phyloP scores from a whole-genome alignment of 2,113 vertebrate species.

The Hemiscyllium ocellatum region DNA sequence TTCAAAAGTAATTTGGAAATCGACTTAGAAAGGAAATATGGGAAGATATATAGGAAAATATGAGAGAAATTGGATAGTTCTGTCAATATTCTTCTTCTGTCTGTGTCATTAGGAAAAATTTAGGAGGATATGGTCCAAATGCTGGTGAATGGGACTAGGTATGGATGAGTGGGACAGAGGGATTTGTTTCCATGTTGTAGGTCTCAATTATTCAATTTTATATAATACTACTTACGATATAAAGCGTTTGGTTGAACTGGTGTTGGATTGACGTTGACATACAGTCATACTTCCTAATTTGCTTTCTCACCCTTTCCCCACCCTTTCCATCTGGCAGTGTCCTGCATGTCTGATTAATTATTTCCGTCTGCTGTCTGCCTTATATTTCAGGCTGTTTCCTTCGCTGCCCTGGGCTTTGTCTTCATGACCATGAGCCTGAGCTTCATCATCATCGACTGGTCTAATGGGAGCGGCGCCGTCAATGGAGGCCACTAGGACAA shows the following conservation, averaged over 20 bases:
- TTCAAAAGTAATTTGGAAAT: background rate
- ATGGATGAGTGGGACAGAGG: no score
- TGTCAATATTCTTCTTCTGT: background rate
- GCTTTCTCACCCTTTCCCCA: background rate
- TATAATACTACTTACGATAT: background rate
- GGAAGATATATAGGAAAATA: background rate
- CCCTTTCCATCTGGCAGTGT: background rate
- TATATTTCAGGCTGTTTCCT: constrained; percentile 70
- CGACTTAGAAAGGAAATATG: background rate
- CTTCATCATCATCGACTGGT: constrained; percentile 94
- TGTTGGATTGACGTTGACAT: background rate
- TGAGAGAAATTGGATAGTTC: background rate
- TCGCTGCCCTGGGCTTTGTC: constrained; percentile 76
- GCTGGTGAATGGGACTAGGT: no score
- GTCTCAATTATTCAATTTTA: background rate
- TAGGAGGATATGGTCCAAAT: no score
- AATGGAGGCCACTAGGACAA: constrained; percentile 75
- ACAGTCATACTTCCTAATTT: background rate
- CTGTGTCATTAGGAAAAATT: no score
- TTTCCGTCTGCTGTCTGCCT: background rate
- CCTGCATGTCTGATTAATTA: background rate
- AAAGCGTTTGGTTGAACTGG: background rate
- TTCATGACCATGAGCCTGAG: constrained; percentile 97
- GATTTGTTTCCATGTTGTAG: no score
- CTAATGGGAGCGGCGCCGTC: constrained; percentile 57